phyloP scores from a whole-genome alignment of 2,888 invertebrate genomes.

The Lasioglossum calceatum region DNA sequence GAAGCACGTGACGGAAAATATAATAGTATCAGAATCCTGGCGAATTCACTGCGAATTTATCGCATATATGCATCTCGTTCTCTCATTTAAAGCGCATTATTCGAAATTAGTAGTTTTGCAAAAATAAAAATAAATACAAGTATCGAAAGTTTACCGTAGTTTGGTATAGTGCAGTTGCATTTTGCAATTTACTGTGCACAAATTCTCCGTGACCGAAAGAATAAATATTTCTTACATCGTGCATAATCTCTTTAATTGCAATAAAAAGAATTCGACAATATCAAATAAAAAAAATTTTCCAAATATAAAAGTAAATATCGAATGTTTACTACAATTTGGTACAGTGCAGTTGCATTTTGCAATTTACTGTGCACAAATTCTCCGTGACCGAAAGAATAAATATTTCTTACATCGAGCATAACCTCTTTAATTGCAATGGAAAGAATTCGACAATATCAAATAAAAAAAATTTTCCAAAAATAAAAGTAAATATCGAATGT shows the following conservation, averaged over 20 bases:
- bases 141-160: background rate
- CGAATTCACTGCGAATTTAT: background rate
- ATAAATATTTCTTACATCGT: background rate
- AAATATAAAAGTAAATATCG: background rate
- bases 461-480: no score
- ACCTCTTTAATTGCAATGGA: background rate
- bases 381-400: background rate
- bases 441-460: background rate
- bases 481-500: background rate
- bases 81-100: background rate
- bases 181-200: background rate
- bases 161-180: background rate
- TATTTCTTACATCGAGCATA: background rate
- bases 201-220: background rate
- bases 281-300: no score
- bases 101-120: background rate
- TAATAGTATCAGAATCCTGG: conserved; percentile 21
- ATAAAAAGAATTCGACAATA: background rate
- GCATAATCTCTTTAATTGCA: background rate
- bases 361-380: background rate
- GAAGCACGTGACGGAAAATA: conserved; percentile 27
- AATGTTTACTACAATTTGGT: background rate
- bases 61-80: background rate
- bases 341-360: background rate
- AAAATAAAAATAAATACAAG: background rate